A percentile compares a stretch with the other conserved stretches of the same genome.
Conservation (phyloP, 2,888 invertebrate genomes). For the Xylota segnis region DNA sequence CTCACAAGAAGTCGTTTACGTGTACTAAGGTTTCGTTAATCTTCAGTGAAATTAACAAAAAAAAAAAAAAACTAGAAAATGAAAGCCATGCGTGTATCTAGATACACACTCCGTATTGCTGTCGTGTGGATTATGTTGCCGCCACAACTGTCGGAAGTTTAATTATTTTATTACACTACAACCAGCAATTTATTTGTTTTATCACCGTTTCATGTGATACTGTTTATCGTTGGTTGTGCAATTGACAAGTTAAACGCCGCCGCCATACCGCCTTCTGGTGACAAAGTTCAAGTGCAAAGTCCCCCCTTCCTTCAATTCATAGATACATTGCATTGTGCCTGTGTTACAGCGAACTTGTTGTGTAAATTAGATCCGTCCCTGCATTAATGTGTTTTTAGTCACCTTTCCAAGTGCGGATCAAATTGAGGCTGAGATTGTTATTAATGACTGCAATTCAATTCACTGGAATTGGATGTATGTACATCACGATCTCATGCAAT, state of each 20-base stretch:
- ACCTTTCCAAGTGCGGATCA: not conserved
- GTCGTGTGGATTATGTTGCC: not conserved
- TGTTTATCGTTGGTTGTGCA: conserved; percentile 29
- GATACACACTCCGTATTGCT: not conserved
- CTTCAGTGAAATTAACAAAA: not conserved
- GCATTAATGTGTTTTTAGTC: not conserved
- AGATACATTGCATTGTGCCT: not conserved
- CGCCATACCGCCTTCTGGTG: not conserved
- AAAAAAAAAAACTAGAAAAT: too few relatives aligned
- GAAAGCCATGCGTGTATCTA: not conserved
- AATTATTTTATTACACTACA: conserved; percentile 29
- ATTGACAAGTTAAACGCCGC: not conserved
- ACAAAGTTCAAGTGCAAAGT: conserved; percentile 53
- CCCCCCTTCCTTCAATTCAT: conserved; percentile 3
- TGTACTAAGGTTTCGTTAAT: conserved; percentile 6
- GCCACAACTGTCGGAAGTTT: conserved; percentile 25
- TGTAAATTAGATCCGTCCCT: not conserved
- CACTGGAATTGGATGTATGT: not conserved
- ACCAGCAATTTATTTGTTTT: conserved; percentile 17
- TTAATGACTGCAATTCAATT: not conserved
- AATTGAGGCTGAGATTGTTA: not conserved
- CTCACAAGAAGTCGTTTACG: not conserved
- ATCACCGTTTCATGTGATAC: conserved; percentile 25
- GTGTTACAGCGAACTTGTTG: not conserved
- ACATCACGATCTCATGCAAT: not conserved